A percentile compares a stretch with the other conserved stretches of the same genome.
These are phyloP conservation scores for Dipodomys stephensi DNA, from an alignment of 2,113 vertebrate species.

Conservation along the genomic window DNA sequence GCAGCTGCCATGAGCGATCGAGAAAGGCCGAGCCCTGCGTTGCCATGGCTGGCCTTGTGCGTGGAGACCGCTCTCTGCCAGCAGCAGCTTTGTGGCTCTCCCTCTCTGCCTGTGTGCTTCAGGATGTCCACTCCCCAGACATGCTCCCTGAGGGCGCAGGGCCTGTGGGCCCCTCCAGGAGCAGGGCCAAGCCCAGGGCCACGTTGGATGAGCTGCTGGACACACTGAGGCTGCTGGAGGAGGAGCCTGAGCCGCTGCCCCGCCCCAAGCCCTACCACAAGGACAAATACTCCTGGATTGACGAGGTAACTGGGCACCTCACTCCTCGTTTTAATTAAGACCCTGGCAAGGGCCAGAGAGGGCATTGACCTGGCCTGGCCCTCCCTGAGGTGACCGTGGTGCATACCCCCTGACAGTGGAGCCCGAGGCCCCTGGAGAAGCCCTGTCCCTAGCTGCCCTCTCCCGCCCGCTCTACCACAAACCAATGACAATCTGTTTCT, in stretches of 20 bases:
- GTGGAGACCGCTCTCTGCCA: rapidly evolving
- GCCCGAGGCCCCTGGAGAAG: background rate
- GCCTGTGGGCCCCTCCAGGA: conserved; percentile 65
- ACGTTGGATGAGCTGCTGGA: conserved; percentile 94
- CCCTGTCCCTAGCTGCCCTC: background rate
- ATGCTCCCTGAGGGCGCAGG: conserved; percentile 84
- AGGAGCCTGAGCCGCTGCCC: conserved; percentile 90
- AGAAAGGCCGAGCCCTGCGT: background rate
- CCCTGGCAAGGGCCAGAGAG: background rate
- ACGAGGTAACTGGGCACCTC: conserved; percentile 85
- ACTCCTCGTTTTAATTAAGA: too few relatives aligned
- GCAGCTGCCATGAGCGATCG: too few relatives aligned
- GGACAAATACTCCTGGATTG: conserved; percentile 92
- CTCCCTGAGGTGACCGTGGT: background rate
- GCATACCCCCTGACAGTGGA: background rate
- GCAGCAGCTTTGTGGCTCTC: rapidly evolving
- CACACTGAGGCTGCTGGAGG: conserved; percentile 93
- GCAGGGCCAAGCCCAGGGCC: conserved; percentile 88
- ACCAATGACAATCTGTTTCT: too few relatives aligned
- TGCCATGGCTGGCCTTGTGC: background rate
- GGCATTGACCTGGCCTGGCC: background rate
- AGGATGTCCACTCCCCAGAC: conserved; percentile 86
- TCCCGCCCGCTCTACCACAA: rapidly evolving
- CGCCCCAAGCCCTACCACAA: conserved; percentile 85
- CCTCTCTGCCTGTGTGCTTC: background rate